Percentiles rank a stretch among this genome's conserved stretches.
Conservation (phyloP, 2,888 invertebrate species). For the Xestia c-nigrum region DNA sequence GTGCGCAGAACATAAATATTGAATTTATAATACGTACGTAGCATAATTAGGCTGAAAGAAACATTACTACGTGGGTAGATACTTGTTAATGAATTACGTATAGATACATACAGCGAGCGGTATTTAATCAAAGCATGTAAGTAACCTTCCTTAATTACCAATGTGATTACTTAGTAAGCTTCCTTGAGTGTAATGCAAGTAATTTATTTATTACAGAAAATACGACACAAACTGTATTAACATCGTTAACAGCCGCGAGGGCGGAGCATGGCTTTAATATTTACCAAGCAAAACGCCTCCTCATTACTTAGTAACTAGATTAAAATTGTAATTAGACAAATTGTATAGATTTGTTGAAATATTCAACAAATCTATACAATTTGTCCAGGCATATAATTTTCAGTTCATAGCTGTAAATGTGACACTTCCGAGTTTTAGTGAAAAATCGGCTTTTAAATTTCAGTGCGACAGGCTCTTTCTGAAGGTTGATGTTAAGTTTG, state of each 20-base stretch:
- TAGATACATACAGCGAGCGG: constrained; percentile 1
- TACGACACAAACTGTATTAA: constrained; percentile 63
- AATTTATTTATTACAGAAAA: constrained; percentile 56
- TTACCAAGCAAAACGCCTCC: constrained; percentile 63
- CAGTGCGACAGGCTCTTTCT: background rate
- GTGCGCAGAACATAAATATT: too few species aligned
- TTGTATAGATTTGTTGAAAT: constrained; percentile 31
- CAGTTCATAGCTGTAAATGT: background rate
- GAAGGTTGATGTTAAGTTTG: constrained; percentile 1
- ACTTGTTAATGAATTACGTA: constrained; percentile 16
- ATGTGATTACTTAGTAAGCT: constrained; percentile 29
- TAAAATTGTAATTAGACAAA: constrained; percentile 49
- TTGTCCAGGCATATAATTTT: background rate
- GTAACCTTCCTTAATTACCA: constrained; percentile 35
- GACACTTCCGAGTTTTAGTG: background rate
- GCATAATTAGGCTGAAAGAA: constrained; percentile 1
- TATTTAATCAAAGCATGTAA: constrained; percentile 21
- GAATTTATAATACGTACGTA: background rate
- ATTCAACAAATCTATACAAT: too few species aligned
- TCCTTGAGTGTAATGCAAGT: constrained; percentile 34
- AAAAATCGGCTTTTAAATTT: background rate
- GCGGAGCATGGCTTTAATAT: constrained; percentile 64
- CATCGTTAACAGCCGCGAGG: constrained; percentile 58
- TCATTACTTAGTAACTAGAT: constrained; percentile 64
- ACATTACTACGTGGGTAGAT: constrained; percentile 10